Evolutionary conservation across 2,888 invertebrate species (phyloP), one percentile per base, ranked within the genome.

Genomic region (Cyclophora punctaria): DNA sequence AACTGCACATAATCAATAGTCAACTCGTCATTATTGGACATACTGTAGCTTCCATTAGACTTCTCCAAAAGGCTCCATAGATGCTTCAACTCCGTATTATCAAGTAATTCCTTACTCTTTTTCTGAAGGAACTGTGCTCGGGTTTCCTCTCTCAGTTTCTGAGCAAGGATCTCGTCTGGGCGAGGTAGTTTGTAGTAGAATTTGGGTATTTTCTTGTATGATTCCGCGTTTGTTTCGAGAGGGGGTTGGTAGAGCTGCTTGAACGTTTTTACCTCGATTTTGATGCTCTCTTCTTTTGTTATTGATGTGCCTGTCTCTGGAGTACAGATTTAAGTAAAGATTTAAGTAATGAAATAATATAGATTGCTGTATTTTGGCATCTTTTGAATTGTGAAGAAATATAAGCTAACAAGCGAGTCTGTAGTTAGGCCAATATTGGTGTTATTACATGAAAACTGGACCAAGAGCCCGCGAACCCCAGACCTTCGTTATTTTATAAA

Each of bases 91-190:
- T 98, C 98, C 70, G 94, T 93, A 73, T 96, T 96, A 75, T 96
- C 95, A 34, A 98, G 79, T 37, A 98, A 82, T 67, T 96, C 94
- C 66, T 93, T 91, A 55, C 95, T 96, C 69, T 94, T 92, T 72
- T 95, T 92, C 79, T 97, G 96, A 46, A 98, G 80, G 73, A 97
- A 96, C 55, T 95, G 91, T 2, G 96, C 95, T 67, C 97, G 90
- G 0, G 97, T 95, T 77, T 97, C 97, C 79, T 97, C 97, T 50
- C 96, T 90, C 44, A 97, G 79, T 78, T 96, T 96, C 69, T 95
- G 93, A 2, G 94, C 90, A 3, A 97, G 69, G 4, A 93, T 89
- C 67, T 96, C 96, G 63, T 93, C 93, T 47, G 94, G 92, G 48
- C 92, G 91, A 0, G 96, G 96, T 2, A 96, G 80, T 85, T 92